phyloP scores from a whole-genome alignment of 2,797 vertebrate genomes.

The Pseudochirops cupreus region DNA sequence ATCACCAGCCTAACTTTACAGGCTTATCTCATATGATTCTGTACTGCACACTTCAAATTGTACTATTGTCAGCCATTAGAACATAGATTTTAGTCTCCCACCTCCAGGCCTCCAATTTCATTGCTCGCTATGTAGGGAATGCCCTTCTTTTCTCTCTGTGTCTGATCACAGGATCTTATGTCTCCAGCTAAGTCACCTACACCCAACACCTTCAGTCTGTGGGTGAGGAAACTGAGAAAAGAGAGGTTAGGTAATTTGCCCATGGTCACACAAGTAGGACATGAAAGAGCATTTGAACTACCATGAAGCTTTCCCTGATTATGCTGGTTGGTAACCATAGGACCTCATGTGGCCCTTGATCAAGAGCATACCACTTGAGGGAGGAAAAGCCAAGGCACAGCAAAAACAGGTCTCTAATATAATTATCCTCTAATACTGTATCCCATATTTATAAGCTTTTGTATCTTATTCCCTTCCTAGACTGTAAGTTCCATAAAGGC shows the following conservation, averaged over 20 bases:
- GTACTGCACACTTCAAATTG: not conserved
- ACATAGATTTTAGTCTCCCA: not conserved
- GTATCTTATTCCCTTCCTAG: not conserved
- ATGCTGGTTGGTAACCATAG: not conserved
- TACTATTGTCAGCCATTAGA: not conserved
- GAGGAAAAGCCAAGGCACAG: not conserved
- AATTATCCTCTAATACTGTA: not conserved
- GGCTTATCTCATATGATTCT: not conserved
- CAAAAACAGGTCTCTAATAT: not conserved
- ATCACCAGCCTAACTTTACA: not conserved
- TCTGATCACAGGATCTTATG: not conserved
- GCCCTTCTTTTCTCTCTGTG: not conserved
- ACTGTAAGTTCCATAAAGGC: not conserved
- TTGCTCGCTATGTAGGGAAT: not conserved
- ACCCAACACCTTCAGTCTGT: not conserved
- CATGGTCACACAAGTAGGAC: not conserved
- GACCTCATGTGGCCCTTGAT: not conserved
- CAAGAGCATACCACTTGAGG: not conserved
- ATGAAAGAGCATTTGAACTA: not conserved
- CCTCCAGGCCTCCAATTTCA: not conserved
- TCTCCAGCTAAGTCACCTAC: not conserved
- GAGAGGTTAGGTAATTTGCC: not conserved
- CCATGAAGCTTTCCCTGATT: not conserved
- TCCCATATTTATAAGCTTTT: not conserved
- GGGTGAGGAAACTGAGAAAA: not conserved